Conservation (phyloP, 2,888 invertebrate species). For the Tipula lateralis region DNA sequence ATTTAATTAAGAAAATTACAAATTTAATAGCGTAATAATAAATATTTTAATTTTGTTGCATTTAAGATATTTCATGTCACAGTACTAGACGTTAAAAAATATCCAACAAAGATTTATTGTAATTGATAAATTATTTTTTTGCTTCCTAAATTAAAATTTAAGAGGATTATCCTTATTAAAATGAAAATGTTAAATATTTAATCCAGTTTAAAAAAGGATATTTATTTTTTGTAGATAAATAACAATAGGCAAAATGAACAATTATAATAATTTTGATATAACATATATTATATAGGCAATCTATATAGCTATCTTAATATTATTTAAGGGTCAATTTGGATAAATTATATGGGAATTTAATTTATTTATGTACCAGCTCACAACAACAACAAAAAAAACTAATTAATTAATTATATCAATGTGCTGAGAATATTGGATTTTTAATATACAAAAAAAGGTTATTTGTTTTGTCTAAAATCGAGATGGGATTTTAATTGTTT, state of each 20-base stretch:
- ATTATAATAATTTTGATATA: not conserved
- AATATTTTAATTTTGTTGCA: not conserved
- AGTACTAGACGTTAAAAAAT: not conserved
- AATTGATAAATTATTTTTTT: not conserved
- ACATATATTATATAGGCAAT: not conserved
- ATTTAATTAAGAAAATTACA: no score
- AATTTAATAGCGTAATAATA: no score
- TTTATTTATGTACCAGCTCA: not conserved
- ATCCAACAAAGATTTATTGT: not conserved
- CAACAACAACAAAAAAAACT: not conserved
- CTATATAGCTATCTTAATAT: not conserved
- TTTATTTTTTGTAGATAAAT: not conserved
- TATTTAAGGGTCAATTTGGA: constrained; percentile 4
- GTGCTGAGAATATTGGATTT: constrained; percentile 19
- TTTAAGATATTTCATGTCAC: not conserved
- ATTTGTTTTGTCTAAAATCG: not conserved
- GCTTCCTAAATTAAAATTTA: not conserved
- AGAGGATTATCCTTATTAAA: constrained; percentile 12
- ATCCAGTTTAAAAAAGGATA: constrained; percentile 24
- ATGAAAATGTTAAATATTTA: constrained; percentile 25
- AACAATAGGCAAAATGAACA: not conserved
- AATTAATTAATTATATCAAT: constrained; percentile 19
- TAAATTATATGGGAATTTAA: not conserved
- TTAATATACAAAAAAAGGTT: not conserved
- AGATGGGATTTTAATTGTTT: not conserved